Evolutionary conservation across 2,888 invertebrate species (phyloP).

Genomic region (Tortrix viridana): DNA sequence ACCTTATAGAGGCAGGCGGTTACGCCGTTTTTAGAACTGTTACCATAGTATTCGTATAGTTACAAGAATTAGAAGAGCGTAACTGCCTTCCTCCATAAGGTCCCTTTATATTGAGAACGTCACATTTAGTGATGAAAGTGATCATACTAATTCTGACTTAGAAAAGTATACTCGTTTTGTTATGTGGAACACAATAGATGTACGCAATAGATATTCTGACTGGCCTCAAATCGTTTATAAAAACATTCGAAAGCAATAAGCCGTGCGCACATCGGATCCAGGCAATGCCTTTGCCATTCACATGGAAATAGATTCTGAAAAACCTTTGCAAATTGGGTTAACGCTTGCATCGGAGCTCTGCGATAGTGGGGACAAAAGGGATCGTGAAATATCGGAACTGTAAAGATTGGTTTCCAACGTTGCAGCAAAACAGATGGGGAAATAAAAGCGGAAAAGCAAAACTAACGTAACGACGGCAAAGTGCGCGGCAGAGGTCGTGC

Average conservation of each 20-base stretch:
- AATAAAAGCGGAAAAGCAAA: constrained; percentile 1
- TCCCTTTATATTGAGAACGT: too few relatives aligned
- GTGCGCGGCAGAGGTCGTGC: background rate
- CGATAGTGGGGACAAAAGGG: constrained; percentile 13
- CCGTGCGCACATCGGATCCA: background rate
- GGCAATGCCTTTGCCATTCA: constrained; percentile 1
- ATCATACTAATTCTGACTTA: too few relatives aligned
- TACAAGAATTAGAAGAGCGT: too few relatives aligned
- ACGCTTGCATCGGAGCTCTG: constrained; percentile 4
- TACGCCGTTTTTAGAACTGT: too few relatives aligned
- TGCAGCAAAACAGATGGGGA: constrained; percentile 12
- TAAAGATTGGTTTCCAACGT: constrained; percentile 11
- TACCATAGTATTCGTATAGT: too few relatives aligned
- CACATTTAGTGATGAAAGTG: too few relatives aligned
- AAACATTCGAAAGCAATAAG: background rate
- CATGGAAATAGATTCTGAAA: constrained; percentile 10
- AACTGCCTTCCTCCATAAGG: too few relatives aligned
- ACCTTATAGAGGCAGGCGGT: too few relatives aligned
- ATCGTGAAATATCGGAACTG: constrained; percentile 20
- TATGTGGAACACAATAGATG: too few relatives aligned
- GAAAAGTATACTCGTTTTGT: too few relatives aligned
- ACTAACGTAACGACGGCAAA: background rate
- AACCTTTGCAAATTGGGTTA: constrained; percentile 17
- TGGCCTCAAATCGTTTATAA: background rate
- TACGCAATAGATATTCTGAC: too few relatives aligned